These are phyloP conservation scores for Naso thynnoides DNA, from an alignment of 2,797 vertebrate genomes.

Conservation along the genomic window DNA sequence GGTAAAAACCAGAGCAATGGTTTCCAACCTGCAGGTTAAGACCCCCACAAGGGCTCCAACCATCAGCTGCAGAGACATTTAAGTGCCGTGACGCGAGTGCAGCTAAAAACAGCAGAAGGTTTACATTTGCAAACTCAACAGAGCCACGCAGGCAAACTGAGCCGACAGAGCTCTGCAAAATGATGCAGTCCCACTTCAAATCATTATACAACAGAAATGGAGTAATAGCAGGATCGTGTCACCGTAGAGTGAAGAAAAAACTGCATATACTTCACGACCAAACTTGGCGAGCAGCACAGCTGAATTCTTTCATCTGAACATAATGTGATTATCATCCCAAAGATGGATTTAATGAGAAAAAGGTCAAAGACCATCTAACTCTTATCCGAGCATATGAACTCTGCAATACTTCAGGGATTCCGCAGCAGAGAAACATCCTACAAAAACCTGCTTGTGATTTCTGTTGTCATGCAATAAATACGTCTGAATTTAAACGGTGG, in stretches of 20 bases:
- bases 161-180: no score
- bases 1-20: no score
- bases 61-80: no score
- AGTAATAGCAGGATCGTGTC: no score
- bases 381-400: neutral
- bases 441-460: constrained; percentile 16
- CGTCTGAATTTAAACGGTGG: neutral
- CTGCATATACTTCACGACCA: no score
- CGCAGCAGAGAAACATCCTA: neutral
- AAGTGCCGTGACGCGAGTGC: no score
- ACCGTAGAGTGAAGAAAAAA: no score
- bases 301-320: neutral
- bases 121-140: no score
- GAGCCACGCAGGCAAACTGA: no score
- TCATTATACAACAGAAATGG: neutral
- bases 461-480: constrained; percentile 4
- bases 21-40: no score
- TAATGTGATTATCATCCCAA: neutral
- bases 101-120: no score
- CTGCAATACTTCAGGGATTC: neutral
- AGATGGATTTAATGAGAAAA: constrained; percentile 10
- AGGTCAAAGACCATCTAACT: constrained; percentile 19
- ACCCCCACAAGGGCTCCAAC: no score
- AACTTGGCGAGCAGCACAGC: neutral
- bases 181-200: neutral